Percentiles rank a stretch among this genome's conserved stretches.
Conservation (phyloP, 1,140 invertebrate genomes). For the Diprion similis region DNA sequence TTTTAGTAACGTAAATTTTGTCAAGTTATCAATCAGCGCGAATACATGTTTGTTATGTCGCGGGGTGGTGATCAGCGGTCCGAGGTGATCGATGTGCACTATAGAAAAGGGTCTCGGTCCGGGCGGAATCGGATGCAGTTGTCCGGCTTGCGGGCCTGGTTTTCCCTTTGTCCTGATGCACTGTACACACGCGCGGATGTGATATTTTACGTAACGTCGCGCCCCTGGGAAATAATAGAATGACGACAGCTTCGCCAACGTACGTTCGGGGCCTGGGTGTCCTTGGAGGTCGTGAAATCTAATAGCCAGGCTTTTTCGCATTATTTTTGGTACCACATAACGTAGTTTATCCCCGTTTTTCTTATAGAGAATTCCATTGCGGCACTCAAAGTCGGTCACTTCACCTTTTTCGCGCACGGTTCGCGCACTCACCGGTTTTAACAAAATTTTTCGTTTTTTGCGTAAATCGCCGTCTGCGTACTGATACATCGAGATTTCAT, state of each 20-base stretch:
- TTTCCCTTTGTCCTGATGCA: conserved; percentile 33
- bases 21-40: conserved; percentile 37
- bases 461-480: neutral
- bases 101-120: conserved; percentile 38
- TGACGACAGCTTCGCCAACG: conserved; percentile 30
- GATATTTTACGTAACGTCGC: conserved; percentile 26
- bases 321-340: conserved; percentile 12
- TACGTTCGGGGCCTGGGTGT: conserved; percentile 28
- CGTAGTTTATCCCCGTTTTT: too few species aligned
- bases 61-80: conserved; percentile 38
- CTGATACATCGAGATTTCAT: conserved; percentile 10
- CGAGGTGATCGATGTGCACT: conserved; percentile 37
- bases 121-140: conserved; percentile 37
- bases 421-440: conserved; percentile 9
- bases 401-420: conserved; percentile 6
- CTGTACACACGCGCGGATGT: conserved; percentile 30
- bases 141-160: conserved; percentile 33
- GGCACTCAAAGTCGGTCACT: neutral
- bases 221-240: conserved; percentile 41
- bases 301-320: conserved; percentile 9
- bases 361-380: conserved; percentile 17
- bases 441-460: conserved; percentile 5
- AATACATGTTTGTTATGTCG: conserved; percentile 38
- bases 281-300: conserved; percentile 17
- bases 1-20: conserved; percentile 34